Base-by-base conservation (phyloP, 53 echinoderm and acorn worm genomes). In the Henricia sp. region DNA sequence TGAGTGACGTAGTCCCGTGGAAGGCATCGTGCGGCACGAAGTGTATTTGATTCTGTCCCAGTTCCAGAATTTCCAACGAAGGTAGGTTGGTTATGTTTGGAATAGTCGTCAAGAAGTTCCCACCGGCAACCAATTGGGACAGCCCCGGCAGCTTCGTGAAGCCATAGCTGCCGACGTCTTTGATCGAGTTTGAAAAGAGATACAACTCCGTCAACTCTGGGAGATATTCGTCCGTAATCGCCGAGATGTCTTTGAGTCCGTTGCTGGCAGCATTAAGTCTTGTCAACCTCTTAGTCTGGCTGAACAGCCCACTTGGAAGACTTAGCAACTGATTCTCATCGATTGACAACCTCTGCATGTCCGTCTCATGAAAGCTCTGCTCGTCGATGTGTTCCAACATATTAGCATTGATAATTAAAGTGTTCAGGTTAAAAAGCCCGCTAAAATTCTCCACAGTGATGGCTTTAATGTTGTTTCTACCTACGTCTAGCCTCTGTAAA, bases 391-490 rank as follows among this genome's bases (percentile, higher is more conserved):
- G 50, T 32, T 37, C 16, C 66, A 86, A 11, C 20, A 6, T 33
- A 34, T 86, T 86, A n/a, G 62, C 52, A 40, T 86, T 76, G 19
- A 86, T 28, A 32, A 37, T 66, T 29, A 86, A 55, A 8, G 66
- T 40, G 27, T 4, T 52, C 16, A 86, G 50, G 23, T 76, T 66
- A 2, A 20, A 39, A 19, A 76, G 52, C 14, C 54, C 86, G 12
- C 41, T 25, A 21, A 76, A 34, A 13, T 54, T 41, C 25, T 67
- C 68, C 40, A 20, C 13, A 1, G 30, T 51, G 41, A 86, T 43
- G n/a, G 13, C n/a, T 9, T 32, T 52, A 25, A 86, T 86, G 10
- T 76, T 28, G 67, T 86, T 86, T 26, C 16, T 23, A 16, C 67
- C 67, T 3, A 86, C 4, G 76, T 86, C 54, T 25, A 86, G 33